Evolutionary conservation across 2,113 vertebrate genomes (phyloP), one percentile per base, ranked within the genome.

Genomic region (Nicator chloris): DNA sequence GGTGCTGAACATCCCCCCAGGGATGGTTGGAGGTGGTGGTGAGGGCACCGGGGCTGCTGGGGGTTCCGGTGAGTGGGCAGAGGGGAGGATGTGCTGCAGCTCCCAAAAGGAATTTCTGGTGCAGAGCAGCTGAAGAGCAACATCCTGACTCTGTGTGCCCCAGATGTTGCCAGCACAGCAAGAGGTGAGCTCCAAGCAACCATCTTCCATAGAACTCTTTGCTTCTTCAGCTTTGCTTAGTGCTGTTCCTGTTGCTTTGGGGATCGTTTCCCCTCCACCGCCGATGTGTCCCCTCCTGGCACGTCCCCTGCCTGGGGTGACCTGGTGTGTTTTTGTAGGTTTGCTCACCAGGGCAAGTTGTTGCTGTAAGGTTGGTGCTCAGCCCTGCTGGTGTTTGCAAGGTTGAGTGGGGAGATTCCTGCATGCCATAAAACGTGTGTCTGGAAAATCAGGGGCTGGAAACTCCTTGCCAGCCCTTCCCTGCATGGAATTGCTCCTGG

Each of bases 371-470:
- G 27, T 15, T 45, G 85, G 33, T 45, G 69, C 73, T 90, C n/a
- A 49, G 54, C 51, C 45, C 37, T 81, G n/a, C 42, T 70, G 50
- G 17, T 47, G 20, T 40, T 65, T 24, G 33, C 31, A 40, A 49
- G 16, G 30, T 4, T 16, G 20, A 24, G 7, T 12, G 31, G 42
- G 4, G 61, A 85, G 27, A n/a, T 28, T n/a, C 45, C 59, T 35
- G 28, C 61, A 26, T 16, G 33, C 57, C 14, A 1, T 35, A n/a
- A 76, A 69, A 69, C 0, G 0, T 0, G 6, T 0, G 45, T 15
- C 27, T 64, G 19, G 35, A 27, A 72, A 44, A 27, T 40, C 56
- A 17, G 2, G 23, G 40, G 28, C 57, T 80, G 68, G 37, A 50
- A 78, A 42, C 7, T 35, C 18, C 30, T 9, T 33, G 33, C 44